Conservation (phyloP, 2,797 vertebrate genomes). For the Scolopax bukidnonensis region DNA sequence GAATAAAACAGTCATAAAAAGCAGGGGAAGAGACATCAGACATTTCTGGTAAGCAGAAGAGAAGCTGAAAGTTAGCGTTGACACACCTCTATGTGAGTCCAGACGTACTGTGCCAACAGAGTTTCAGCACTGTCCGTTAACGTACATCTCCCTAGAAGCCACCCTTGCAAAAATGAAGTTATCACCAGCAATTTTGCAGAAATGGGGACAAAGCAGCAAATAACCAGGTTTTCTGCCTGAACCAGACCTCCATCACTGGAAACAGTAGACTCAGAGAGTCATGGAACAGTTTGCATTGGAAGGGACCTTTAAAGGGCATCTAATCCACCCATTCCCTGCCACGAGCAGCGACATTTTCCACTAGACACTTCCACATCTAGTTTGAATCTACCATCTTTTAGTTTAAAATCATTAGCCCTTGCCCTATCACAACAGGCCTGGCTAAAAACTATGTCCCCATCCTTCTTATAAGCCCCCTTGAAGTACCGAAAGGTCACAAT, state of each 20-base stretch:
- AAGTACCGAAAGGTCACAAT: neutral
- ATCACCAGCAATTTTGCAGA: neutral
- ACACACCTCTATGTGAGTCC: neutral
- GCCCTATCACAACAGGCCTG: neutral
- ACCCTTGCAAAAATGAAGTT: neutral
- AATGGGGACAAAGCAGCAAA: neutral
- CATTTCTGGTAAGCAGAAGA: neutral
- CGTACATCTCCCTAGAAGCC: neutral
- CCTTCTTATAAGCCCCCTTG: neutral
- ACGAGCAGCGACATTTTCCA: neutral
- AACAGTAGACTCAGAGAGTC: neutral
- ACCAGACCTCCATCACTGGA: neutral
- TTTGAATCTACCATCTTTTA: neutral
- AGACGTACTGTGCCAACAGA: neutral
- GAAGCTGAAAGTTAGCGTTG: neutral
- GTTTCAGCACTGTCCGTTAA: neutral
- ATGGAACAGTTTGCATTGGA: neutral
- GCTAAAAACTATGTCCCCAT: neutral
- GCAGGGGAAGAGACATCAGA: neutral
- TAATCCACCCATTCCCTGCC: neutral
- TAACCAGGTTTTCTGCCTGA: neutral
- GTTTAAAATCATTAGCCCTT: neutral
- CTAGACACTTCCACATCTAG: neutral
- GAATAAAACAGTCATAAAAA: neutral
- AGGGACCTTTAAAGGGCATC: neutral